These are phyloP conservation scores for Drosophila acutilabella DNA, from an alignment of 2,888 invertebrate genomes.

Conservation along the genomic window DNA sequence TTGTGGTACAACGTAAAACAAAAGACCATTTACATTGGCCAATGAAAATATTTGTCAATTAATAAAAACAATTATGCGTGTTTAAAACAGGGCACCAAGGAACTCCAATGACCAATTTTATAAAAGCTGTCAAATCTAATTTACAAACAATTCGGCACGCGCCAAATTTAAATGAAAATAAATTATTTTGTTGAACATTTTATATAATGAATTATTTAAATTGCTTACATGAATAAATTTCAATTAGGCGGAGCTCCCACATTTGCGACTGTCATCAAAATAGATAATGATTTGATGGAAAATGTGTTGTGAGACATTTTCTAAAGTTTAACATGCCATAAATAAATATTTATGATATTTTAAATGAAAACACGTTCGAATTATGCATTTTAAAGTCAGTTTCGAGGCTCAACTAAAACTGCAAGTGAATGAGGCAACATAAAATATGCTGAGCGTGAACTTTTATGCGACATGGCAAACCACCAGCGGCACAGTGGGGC, in stretches of 20 bases:
- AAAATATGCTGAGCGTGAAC: constrained; percentile 54
- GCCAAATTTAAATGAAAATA: constrained; percentile 31
- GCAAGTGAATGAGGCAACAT: constrained; percentile 40
- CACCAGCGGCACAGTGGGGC: not conserved
- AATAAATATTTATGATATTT: constrained; percentile 5
- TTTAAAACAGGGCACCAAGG: constrained; percentile 1
- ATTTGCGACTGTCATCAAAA: not conserved
- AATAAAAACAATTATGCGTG: constrained; percentile 35
- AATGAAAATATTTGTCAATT: constrained; percentile 67
- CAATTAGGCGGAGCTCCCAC: too few species aligned
- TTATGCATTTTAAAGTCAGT: constrained; percentile 16
- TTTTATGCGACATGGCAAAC: constrained; percentile 31
- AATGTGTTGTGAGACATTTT: not conserved
- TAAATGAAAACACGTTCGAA: constrained; percentile 3
- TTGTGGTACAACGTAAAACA: constrained; percentile 10
- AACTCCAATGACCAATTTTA: constrained; percentile 6
- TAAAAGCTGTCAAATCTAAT: constrained; percentile 41
- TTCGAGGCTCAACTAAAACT: constrained; percentile 26
- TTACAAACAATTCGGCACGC: constrained; percentile 46
- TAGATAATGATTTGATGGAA: not conserved
- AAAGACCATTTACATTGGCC: constrained; percentile 15
- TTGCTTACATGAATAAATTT: not conserved
- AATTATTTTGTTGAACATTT: constrained; percentile 32
- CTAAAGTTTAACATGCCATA: too few species aligned
- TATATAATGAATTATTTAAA: not conserved